Percentiles rank a stretch among this genome's conserved stretches.
Evolutionary conservation across 2,113 vertebrate genomes (phyloP).

Genomic region (Dunckerocampus dactyliophorus): DNA sequence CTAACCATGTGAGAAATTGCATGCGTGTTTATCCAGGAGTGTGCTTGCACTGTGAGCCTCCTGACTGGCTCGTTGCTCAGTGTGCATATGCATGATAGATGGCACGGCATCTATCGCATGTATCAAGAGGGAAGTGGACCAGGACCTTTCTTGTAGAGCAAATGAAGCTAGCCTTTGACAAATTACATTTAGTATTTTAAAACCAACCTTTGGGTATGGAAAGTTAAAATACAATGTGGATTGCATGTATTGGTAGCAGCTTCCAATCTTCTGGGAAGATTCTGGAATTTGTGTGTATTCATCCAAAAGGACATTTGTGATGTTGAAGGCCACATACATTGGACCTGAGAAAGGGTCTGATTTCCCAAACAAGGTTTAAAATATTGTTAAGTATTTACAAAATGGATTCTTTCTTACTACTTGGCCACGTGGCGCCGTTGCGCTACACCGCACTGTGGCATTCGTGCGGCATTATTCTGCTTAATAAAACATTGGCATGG

Average conservation of each 20-base stretch:
- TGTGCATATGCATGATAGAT: slow-evolving; percentile 31
- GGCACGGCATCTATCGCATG: slow-evolving; percentile 27
- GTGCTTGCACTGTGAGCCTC: slow-evolving; percentile 23
- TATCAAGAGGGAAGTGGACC: slow-evolving; percentile 18
- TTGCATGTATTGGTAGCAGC: neutral
- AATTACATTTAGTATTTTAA: slow-evolving; percentile 36
- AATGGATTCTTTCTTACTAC: no score
- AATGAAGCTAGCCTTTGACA: slow-evolving; percentile 24
- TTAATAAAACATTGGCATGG: no score
- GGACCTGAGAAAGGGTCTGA: no score
- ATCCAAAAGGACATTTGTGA: neutral
- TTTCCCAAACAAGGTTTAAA: no score
- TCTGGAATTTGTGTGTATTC: neutral
- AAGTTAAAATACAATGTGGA: neutral
- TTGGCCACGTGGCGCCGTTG: no score
- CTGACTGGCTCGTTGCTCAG: slow-evolving; percentile 21
- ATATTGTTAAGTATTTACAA: no score
- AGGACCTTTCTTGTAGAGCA: slow-evolving; percentile 4
- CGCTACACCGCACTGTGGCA: no score
- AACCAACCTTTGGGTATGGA: neutral
- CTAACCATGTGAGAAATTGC: slow-evolving; percentile 51
- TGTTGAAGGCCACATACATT: no score
- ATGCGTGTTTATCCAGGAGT: slow-evolving; percentile 22
- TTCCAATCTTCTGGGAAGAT: no score
- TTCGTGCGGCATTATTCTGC: no score